Evolutionary conservation across 1,140 invertebrate species (phyloP).

Genomic region (Mizuhopecten yessoensis): DNA sequence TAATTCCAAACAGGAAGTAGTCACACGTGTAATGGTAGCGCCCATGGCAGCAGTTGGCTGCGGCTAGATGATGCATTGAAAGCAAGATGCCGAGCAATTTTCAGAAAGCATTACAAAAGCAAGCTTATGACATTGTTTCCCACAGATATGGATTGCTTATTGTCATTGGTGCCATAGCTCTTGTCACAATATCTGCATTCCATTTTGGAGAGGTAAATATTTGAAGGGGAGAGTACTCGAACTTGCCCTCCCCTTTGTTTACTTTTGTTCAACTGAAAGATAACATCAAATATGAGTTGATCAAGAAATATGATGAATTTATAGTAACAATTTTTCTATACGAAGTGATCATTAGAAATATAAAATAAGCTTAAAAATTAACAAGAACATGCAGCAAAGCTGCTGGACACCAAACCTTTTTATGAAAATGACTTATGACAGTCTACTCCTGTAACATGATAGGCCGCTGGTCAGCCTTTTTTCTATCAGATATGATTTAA

Average conservation of each 20-base stretch:
- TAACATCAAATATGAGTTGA: too few species aligned
- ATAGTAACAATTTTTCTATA: too few species aligned
- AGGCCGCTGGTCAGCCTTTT: too few species aligned
- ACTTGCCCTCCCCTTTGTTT: background rate
- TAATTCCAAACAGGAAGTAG: background rate
- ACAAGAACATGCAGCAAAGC: too few species aligned
- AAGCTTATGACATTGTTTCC: conserved; percentile 81
- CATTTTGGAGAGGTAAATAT: conserved; percentile 82
- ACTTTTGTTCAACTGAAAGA: background rate
- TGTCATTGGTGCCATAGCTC: conserved; percentile 75
- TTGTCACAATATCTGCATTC: conserved; percentile 78
- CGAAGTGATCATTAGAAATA: too few species aligned
- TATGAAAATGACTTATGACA: too few species aligned
- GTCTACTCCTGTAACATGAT: too few species aligned
- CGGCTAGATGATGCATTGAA: background rate
- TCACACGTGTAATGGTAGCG: background rate
- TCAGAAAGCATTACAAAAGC: conserved; percentile 82
- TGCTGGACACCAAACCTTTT: too few species aligned
- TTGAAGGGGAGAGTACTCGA: background rate
- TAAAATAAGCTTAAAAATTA: too few species aligned
- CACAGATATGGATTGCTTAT: conserved; percentile 80
- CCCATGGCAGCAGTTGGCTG: conserved; percentile 1
- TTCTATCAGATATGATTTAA: too few species aligned
- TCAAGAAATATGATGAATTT: too few species aligned
- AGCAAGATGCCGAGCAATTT: conserved; percentile 49